Percentiles rank a stretch among this genome's conserved stretches.
phyloP scores from a whole-genome alignment of 1,140 invertebrate species.

The Drosophila yakuba region DNA sequence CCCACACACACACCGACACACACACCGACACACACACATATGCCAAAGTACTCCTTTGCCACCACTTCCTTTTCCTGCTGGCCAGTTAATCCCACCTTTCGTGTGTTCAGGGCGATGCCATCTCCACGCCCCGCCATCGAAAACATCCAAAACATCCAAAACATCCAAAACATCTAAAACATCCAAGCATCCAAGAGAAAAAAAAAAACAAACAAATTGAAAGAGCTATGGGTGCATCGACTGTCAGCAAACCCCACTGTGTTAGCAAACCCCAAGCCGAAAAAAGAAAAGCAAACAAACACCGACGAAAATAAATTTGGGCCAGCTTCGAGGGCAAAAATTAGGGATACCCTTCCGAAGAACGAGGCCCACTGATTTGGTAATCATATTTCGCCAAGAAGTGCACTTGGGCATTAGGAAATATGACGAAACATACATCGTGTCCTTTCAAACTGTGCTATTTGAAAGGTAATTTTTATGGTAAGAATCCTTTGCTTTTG shows the following conservation, averaged over 20 bases:
- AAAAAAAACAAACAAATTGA: slow-evolving; percentile 28
- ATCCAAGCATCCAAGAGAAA: not conserved
- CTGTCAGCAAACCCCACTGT: slow-evolving; percentile 2
- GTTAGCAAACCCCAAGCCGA: slow-evolving; percentile 14
- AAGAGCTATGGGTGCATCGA: slow-evolving; percentile 42
- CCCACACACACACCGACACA: too few relatives aligned
- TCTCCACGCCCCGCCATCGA: slow-evolving; percentile 1
- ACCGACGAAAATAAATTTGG: slow-evolving; percentile 21
- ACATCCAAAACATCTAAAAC: too few relatives aligned
- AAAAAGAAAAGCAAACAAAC: slow-evolving; percentile 24
- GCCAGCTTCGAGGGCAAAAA: not conserved
- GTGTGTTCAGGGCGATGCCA: slow-evolving; percentile 29
- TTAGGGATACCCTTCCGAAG: slow-evolving; percentile 3
- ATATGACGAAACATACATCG: too few relatives aligned
- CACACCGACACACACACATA: not conserved
- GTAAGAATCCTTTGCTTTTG: too few relatives aligned
- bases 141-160: not conserved
- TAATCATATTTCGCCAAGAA: too few relatives aligned
- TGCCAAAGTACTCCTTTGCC: slow-evolving; percentile 16
- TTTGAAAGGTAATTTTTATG: too few relatives aligned
- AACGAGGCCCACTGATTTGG: too few relatives aligned
- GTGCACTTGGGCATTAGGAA: too few relatives aligned
- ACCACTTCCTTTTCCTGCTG: slow-evolving; percentile 9
- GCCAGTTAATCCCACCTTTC: slow-evolving; percentile 52
- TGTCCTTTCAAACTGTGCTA: too few relatives aligned